Percentiles rank a stretch among this genome's conserved stretches.
Evolutionary conservation across 2,888 invertebrate species (phyloP).

Genomic region (Agrotis clavis): DNA sequence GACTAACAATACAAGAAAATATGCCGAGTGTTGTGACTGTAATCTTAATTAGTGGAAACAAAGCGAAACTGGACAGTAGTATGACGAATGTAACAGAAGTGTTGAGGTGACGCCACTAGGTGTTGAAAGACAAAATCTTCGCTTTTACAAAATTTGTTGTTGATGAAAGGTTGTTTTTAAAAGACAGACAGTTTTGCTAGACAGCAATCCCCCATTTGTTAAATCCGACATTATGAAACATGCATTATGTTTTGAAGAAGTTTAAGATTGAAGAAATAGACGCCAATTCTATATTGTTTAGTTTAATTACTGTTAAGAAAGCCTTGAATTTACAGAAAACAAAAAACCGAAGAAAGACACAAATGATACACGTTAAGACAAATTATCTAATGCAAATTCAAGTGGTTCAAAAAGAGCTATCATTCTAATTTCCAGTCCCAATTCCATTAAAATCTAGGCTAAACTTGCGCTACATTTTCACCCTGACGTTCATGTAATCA

Average conservation of each 20-base stretch:
- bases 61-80: constrained; percentile 55
- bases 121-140: constrained; percentile 21
- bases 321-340: not conserved
- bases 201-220: not conserved
- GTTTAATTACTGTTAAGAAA: not conserved
- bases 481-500: constrained; percentile 25
- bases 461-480: constrained; percentile 26
- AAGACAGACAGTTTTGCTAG: not conserved
- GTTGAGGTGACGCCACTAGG: constrained; percentile 45
- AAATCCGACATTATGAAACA: not conserved
- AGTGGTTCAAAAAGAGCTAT: not conserved
- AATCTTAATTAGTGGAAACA: constrained; percentile 61
- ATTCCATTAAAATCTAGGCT: constrained; percentile 21
- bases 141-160: constrained; percentile 4
- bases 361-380: not conserved
- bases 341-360: not conserved
- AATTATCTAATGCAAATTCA: not conserved
- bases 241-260: not conserved
- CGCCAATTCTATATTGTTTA: not conserved
- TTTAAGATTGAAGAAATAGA: no score
- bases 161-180: not conserved
- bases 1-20: constrained; percentile 55
- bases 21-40: constrained; percentile 57
- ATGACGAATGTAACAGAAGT: constrained; percentile 55
- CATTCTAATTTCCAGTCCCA: constrained; percentile 2